These are phyloP conservation scores for Eulemur albifrons DNA, from an alignment of 2,797 vertebrate genomes.

Conservation along the genomic window DNA sequence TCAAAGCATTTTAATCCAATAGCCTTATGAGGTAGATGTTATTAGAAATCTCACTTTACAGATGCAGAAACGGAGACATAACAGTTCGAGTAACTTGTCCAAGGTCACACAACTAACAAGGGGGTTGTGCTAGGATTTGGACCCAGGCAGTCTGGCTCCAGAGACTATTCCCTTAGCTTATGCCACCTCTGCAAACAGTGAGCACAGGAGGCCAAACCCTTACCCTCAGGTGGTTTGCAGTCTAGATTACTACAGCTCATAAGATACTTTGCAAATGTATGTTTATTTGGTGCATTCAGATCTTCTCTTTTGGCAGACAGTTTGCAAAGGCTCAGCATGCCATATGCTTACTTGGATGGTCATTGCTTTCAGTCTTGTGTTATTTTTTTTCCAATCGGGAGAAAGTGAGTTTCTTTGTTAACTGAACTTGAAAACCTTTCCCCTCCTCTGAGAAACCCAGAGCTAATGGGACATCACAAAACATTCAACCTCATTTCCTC, in stretches of 20 bases:
- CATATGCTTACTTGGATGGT: not conserved
- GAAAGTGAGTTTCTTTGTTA: not conserved
- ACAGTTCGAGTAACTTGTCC: not conserved
- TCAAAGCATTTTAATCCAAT: not conserved
- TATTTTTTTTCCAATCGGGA: not conserved
- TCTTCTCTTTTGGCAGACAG: not conserved
- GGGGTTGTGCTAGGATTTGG: not conserved
- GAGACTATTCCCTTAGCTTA: not conserved
- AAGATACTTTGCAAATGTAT: not conserved
- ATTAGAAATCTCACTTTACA: not conserved
- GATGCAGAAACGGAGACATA: conserved; percentile 8
- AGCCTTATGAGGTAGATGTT: not conserved
- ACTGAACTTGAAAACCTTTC: not conserved
- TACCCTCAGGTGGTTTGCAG: not conserved
- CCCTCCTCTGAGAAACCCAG: not conserved
- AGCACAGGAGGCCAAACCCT: not conserved
- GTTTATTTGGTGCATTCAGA: not conserved
- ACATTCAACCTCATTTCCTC: conserved; percentile 46
- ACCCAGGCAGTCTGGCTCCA: not conserved
- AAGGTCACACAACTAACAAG: not conserved
- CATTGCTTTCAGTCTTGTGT: not conserved
- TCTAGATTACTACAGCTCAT: not conserved
- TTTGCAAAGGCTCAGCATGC: not conserved
- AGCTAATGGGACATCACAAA: not conserved
- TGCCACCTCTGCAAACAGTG: not conserved